Evolutionary conservation across 2,888 invertebrate genomes (phyloP), one percentile per base, ranked within the genome.

Genomic region (Hypselothyrea guttata): DNA sequence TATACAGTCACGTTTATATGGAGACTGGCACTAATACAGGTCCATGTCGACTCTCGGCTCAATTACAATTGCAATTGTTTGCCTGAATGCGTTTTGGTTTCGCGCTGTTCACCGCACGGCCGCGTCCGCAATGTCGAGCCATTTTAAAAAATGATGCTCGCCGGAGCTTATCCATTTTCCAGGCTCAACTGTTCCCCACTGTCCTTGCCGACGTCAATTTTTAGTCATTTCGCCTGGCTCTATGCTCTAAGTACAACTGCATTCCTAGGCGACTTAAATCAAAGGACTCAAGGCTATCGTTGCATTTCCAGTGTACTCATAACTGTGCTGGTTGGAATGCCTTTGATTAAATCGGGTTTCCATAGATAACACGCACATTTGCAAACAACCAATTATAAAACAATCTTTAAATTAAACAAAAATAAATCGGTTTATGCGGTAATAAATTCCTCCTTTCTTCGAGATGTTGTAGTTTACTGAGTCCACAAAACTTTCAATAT

Each of bases 61-160:
- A 81, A 81, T 81, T 81, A 85, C 81, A 81, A 81, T 81, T 81
- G 85, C 81, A 85, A 85, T 83, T 81, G 81, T 83, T 83, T 83
- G 85, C 71, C 81, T 85, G 86, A 85, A 81, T 85, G 85, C 84
- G 75, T 85, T 85, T 84, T 66, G 82, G 71, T 69, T 66, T 82
- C 59, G 75, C 75, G 65, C 71, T 75, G 71, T 54, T 61, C 53
- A 37, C 68, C 59, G 47, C 83, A 57, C 63, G 53, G 63, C 66
- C 82, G 56, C 67, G 34, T 72, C 57, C 62, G 45, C 71, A 65
- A 46, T 61, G 58, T 78, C 56, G 55, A 65, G 57, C 71, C 74
- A 70, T 76, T 78, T 83, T 69, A 56, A 76, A 66, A 81, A 84
- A 76, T 84, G 66, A 84, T 77, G 81, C 73, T 84, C 81, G 46